Conservation (phyloP, 1,140 invertebrate species). For the Phymastichus coffea region DNA sequence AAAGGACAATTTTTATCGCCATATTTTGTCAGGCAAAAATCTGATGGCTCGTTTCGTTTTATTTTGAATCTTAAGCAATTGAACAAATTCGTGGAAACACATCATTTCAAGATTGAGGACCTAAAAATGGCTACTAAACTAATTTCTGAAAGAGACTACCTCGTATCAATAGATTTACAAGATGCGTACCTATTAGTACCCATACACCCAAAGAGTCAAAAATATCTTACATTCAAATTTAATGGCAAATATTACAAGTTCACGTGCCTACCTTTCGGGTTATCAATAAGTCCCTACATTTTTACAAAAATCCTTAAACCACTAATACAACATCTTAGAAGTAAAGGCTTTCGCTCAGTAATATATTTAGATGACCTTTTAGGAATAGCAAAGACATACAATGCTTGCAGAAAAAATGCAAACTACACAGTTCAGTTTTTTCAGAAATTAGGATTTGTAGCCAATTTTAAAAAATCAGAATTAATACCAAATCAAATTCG, state of each 20-base stretch:
- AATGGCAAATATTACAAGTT: conserved; percentile 11
- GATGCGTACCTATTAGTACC: conserved; percentile 21
- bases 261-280: conserved; percentile 16
- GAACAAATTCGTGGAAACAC: conserved; percentile 22
- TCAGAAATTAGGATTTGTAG: background rate
- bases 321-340: background rate
- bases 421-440: background rate
- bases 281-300: conserved; percentile 11
- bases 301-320: conserved; percentile 27
- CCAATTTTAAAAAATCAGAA: background rate
- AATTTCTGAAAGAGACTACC: background rate
- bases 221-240: conserved; percentile 21
- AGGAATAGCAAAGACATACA: background rate
- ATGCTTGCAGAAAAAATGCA: conserved; percentile 2
- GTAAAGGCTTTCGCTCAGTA: conserved; percentile 1
- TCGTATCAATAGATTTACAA: conserved; percentile 18
- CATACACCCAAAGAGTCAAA: background rate
- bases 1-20: conserved; percentile 7
- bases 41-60: conserved; percentile 19
- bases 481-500: background rate
- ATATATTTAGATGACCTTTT: conserved; percentile 20
- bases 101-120: conserved; percentile 40
- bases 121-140: conserved; percentile 23
- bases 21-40: background rate
- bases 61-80: conserved; percentile 32